Percentiles rank a stretch among this genome's conserved stretches.
phyloP scores from a whole-genome alignment of 2,888 invertebrate species.

The Xanthostigma xanthostigma region DNA sequence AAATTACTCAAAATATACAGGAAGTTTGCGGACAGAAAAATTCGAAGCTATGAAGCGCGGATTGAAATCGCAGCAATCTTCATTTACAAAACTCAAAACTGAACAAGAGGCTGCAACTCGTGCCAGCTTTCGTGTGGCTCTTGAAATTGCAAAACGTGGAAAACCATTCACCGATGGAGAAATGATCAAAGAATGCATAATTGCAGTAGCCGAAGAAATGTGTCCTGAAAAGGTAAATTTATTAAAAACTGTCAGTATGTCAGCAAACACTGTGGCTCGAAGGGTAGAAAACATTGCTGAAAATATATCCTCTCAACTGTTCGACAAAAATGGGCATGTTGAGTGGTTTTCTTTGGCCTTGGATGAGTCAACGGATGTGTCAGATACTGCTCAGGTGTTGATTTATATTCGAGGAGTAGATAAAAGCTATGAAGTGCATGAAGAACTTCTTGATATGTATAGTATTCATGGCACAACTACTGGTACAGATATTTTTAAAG shows the following conservation, averaged over 20 bases:
- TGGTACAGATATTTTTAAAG: slow-evolving; percentile 5
- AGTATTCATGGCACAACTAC: slow-evolving; percentile 12
- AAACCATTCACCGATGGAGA: slow-evolving; percentile 17
- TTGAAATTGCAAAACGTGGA: slow-evolving; percentile 14
- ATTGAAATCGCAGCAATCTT: slow-evolving; percentile 15
- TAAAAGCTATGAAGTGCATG: slow-evolving; percentile 1
- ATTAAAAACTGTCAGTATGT: slow-evolving; percentile 15
- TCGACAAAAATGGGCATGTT: slow-evolving; percentile 10
- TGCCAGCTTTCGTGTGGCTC: slow-evolving; percentile 13
- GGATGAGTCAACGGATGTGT: slow-evolving; percentile 17
- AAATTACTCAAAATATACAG: slow-evolving; percentile 17
- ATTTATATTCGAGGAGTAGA: slow-evolving; percentile 7
- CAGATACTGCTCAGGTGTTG: slow-evolving; percentile 13
- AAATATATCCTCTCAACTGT: slow-evolving; percentile 10
- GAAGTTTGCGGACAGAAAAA: slow-evolving; percentile 17
- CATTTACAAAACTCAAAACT: slow-evolving; percentile 13
- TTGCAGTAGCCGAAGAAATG: slow-evolving; percentile 14
- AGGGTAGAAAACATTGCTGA: slow-evolving; percentile 11
- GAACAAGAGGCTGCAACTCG: slow-evolving; percentile 13
- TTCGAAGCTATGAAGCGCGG: slow-evolving; percentile 16
- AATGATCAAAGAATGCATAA: slow-evolving; percentile 17
- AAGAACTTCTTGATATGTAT: slow-evolving; percentile 4
- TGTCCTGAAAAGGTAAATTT: slow-evolving; percentile 16
- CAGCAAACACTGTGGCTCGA: slow-evolving; percentile 14
- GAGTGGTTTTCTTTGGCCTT: slow-evolving; percentile 16